Percentiles rank a stretch among this genome's conserved stretches.
Conservation (phyloP, 1,140 invertebrate species). For the Drosophila watanabei region DNA sequence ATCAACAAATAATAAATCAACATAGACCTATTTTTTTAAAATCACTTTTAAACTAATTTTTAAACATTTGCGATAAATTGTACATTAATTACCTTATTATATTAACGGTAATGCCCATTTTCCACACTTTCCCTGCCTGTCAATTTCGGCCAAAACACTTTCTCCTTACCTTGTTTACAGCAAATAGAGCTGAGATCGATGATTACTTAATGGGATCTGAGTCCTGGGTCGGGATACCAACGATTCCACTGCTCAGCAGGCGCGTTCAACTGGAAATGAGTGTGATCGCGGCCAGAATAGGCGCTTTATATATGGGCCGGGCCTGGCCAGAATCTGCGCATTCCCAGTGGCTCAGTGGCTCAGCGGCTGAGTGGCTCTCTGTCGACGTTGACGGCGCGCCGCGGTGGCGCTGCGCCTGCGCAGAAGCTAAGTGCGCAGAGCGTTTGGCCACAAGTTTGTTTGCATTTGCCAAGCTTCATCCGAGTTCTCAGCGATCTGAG, state of each 20-base stretch:
- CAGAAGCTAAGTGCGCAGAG: constrained; percentile 50
- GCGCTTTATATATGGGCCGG: constrained; percentile 73
- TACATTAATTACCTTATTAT: neutral
- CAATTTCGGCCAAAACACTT: constrained; percentile 2
- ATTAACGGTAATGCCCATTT: neutral
- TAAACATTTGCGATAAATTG: too few relatives aligned
- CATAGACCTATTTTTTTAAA: too few relatives aligned
- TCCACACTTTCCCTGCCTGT: neutral
- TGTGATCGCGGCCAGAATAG: constrained; percentile 61
- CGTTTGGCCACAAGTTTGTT: constrained; percentile 47
- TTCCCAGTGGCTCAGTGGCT: constrained; percentile 45
- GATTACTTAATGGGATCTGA: constrained; percentile 6
- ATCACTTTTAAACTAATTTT: too few relatives aligned
- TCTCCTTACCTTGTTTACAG: constrained; percentile 14
- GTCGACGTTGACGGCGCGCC: constrained; percentile 37
- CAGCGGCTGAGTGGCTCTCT: constrained; percentile 13
- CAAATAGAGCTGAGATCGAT: constrained; percentile 1
- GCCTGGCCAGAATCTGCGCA: constrained; percentile 58
- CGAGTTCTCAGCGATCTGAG: constrained; percentile 39
- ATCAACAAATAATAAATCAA: too few relatives aligned
- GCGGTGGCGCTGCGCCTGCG: constrained; percentile 39
- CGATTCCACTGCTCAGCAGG: constrained; percentile 29
- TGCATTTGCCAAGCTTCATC: constrained; percentile 54
- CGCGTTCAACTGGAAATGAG: constrained; percentile 65
- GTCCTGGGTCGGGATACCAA: constrained; percentile 15